These are phyloP conservation scores for Solea senegalensis DNA, from an alignment of 2,113 vertebrate genomes.

Conservation along the genomic window DNA sequence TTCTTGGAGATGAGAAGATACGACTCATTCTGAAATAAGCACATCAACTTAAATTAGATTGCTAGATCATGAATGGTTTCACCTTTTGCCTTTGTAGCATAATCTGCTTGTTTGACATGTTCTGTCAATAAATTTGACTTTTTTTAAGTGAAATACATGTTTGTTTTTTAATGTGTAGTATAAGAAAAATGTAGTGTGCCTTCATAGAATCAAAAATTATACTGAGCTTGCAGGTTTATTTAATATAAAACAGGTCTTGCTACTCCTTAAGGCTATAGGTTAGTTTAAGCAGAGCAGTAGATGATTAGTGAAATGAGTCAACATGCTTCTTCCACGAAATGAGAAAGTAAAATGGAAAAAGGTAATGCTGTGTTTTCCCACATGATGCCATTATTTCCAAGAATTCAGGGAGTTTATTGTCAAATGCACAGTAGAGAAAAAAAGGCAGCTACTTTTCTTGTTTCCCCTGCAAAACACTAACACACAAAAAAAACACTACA, in stretches of 20 bases:
- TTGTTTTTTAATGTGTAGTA: neutral
- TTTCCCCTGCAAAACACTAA: no score
- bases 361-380: no score
- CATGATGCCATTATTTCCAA: neutral
- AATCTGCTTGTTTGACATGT: neutral
- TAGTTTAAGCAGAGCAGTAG: conserved; percentile 14
- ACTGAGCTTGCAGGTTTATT: neutral
- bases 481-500: neutral
- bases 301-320: neutral
- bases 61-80: neutral
- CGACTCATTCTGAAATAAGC: conserved; percentile 77
- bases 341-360: neutral
- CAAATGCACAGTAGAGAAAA: no score
- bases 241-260: neutral
- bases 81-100: no score
- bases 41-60: no score
- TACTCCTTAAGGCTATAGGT: no score
- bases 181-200: neutral
- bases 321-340: neutral
- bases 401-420: no score
- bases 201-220: neutral
- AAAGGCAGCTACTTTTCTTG: no score
- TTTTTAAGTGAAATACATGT: neutral
- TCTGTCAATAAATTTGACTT: neutral
- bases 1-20: conserved; percentile 80